Conservation (phyloP, 1,140 invertebrate genomes). For the Hormaphis cornu region DNA sequence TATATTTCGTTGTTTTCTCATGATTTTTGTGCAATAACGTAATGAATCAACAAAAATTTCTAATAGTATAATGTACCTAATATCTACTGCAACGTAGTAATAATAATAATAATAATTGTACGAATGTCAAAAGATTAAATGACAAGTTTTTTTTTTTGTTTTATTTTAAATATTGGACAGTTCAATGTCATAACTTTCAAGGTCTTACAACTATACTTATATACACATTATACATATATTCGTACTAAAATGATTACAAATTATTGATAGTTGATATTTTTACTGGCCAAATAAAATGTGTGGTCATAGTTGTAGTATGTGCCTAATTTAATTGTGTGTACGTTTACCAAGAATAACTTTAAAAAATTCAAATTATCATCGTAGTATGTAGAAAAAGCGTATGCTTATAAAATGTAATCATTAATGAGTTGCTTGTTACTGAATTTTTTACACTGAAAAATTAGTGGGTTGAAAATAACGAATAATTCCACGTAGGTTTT, state of each 20-base stretch:
- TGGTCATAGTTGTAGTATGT: neutral
- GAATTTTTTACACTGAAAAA: too few species aligned
- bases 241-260: neutral
- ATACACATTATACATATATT: neutral
- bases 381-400: neutral
- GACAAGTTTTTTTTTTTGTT: neutral
- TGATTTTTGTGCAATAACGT: too few species aligned
- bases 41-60: too few species aligned
- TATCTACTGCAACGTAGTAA: too few species aligned
- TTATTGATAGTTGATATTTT: neutral
- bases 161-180: neutral
- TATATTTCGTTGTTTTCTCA: too few species aligned
- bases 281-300: neutral
- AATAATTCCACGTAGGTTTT: too few species aligned
- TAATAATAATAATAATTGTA: too few species aligned
- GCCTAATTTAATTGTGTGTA: too few species aligned
- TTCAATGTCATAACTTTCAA: neutral
- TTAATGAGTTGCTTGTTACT: too few species aligned
- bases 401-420: too few species aligned
- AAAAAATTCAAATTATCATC: neutral
- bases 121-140: neutral
- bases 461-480: too few species aligned
- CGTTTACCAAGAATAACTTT: neutral
- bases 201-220: neutral
- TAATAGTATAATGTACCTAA: too few species aligned